Conservation (phyloP, 2,797 vertebrate genomes). For the Podargus strigoides region DNA sequence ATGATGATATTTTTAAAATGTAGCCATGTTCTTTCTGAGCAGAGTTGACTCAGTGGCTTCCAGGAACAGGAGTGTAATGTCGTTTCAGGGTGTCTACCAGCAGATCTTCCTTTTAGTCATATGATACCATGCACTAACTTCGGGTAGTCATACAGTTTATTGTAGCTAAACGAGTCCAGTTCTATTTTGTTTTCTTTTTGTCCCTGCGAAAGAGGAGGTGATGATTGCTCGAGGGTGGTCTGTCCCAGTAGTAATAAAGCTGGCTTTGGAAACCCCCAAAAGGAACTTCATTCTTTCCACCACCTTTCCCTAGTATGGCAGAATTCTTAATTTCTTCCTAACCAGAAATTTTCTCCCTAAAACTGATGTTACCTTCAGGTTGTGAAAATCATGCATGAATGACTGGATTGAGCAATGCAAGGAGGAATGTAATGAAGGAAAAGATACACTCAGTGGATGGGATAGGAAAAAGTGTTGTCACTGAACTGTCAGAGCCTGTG, state of each 20-base stretch:
- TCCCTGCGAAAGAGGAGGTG: neutral
- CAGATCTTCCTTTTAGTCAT: neutral
- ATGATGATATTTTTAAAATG: constrained; percentile 38
- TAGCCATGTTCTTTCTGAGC: constrained; percentile 37
- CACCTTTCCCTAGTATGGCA: neutral
- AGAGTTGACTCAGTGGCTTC: constrained; percentile 45
- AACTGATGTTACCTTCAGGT: neutral
- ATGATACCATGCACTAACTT: neutral
- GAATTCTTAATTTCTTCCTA: neutral
- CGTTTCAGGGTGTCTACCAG: neutral
- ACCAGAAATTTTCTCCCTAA: neutral
- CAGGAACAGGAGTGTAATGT: constrained; percentile 1
- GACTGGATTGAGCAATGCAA: neutral
- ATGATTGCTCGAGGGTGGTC: neutral
- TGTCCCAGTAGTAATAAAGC: neutral
- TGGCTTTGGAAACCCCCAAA: neutral
- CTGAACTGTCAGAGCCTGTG: neutral
- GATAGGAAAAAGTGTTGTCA: neutral
- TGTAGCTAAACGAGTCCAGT: neutral
- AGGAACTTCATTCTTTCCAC: neutral
- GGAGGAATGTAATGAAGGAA: neutral
- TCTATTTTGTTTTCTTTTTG: constrained; percentile 8
- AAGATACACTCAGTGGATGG: neutral
- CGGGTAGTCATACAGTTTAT: neutral
- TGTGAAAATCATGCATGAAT: neutral